Evolutionary conservation across 1,140 invertebrate genomes (phyloP).

Genomic region (Colletes latitarsis): DNA sequence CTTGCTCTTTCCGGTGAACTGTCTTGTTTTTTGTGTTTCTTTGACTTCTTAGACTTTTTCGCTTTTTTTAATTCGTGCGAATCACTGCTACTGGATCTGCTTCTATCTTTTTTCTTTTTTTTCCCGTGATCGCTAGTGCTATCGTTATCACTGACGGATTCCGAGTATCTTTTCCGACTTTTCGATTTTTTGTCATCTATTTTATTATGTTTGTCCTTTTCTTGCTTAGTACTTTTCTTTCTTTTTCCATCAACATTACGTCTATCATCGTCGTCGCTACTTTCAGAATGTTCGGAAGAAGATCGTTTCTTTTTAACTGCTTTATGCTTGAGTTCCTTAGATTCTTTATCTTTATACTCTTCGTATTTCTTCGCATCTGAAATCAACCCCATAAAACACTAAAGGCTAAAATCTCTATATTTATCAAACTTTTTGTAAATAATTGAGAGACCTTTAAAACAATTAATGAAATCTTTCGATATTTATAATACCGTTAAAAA

Average conservation of each 20-base stretch:
- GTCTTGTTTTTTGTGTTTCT: slow-evolving; percentile 73
- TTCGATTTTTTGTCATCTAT: slow-evolving; percentile 45
- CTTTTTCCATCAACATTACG: slow-evolving; percentile 47
- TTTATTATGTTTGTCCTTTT: slow-evolving; percentile 61
- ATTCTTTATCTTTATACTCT: slow-evolving; percentile 84
- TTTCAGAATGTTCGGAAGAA: slow-evolving; percentile 46
- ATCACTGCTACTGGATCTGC: slow-evolving; percentile 72
- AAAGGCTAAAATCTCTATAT: slow-evolving; percentile 63
- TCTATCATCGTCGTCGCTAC: slow-evolving; percentile 43
- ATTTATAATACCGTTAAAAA: not conserved
- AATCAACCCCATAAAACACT: slow-evolving; percentile 75
- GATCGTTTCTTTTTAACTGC: slow-evolving; percentile 41
- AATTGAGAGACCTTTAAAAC: slow-evolving; percentile 70
- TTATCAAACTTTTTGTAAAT: slow-evolving; percentile 6
- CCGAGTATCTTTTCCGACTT: slow-evolving; percentile 43
- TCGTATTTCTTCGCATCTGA: slow-evolving; percentile 86
- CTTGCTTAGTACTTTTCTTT: slow-evolving; percentile 40
- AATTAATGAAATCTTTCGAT: not conserved
- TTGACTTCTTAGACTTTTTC: slow-evolving; percentile 78
- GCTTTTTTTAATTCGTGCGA: slow-evolving; percentile 71
- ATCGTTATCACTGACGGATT: slow-evolving; percentile 59
- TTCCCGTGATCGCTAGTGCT: slow-evolving; percentile 50
- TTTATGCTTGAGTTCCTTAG: slow-evolving; percentile 69
- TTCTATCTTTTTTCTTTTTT: slow-evolving; percentile 63
- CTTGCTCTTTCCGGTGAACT: slow-evolving; percentile 70